These are phyloP conservation scores for Lytechinus pictus DNA, from an alignment of 35 echinoderm and acorn worm species.

Conservation along the genomic window DNA sequence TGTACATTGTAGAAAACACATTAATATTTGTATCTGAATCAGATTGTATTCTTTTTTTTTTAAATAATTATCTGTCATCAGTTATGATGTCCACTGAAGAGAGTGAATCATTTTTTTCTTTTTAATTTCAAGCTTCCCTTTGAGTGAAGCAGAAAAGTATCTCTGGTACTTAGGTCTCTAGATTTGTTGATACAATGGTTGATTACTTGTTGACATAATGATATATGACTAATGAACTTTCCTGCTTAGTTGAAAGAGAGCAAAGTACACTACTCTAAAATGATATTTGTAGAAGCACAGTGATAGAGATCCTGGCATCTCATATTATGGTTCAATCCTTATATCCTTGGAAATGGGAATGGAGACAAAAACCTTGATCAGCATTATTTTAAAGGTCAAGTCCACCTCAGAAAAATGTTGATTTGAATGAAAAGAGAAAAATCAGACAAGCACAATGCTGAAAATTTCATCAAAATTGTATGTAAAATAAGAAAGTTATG, in stretches of 20 bases:
- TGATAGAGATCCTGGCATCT: too few species aligned
- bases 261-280: not conserved
- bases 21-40: too few species aligned
- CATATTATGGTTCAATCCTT: too few species aligned
- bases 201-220: slow-evolving; percentile 19
- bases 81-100: not conserved
- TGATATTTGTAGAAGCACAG: not conserved
- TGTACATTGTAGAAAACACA: too few species aligned
- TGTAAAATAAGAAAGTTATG: too few species aligned
- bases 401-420: too few species aligned
- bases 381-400: too few species aligned
- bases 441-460: too few species aligned
- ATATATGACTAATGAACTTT: not conserved
- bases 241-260: not conserved
- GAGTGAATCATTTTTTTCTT: not conserved
- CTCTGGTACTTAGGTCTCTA: not conserved
- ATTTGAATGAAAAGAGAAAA: too few species aligned
- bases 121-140: not conserved
- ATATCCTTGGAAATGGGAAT: too few species aligned
- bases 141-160: not conserved
- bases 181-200: not conserved
- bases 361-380: too few species aligned
- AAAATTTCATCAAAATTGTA: too few species aligned
- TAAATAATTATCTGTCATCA: not conserved
- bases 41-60: not conserved